Evolutionary conservation across 2,113 vertebrate species (phyloP), one percentile per base, ranked within the genome.

Genomic region (Eonycteris spelaea): DNA sequence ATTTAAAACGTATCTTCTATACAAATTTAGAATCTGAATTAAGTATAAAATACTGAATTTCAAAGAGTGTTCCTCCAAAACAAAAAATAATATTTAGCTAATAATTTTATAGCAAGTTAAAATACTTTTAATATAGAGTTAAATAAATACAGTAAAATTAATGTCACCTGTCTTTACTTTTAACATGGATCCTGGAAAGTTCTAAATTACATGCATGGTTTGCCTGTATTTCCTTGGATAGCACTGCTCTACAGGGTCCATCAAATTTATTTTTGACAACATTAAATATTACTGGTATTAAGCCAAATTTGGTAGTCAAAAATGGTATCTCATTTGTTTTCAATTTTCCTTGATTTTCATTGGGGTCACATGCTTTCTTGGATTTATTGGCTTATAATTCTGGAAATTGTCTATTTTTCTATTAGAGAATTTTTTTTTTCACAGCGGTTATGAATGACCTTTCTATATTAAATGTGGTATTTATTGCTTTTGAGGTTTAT

Each of bases 141-240:
- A 90, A 68, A 73, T 55, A 75, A 87, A 67, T 61, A 21, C 74
- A 88, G 9, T 40, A 67, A 95, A 53, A 40, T 67, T 86, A 59
- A 51, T 26, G 22, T 26, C 0, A 33, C 40, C 7, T 7, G 21
- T 40, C 67, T 15, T 75, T 48, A 14, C 12, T 33, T 0, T 30
- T 38, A 24, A 67, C 1, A 0, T 10, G 18, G 45, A 28, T 59
- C 13, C 18, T 70, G 10, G 21, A 18, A 74, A 48, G 15, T 35
- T 40, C 51, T 53, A 24, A 35, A 24, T 63, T 11, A 22, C 0
- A 0, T 14, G 8, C 24, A 5, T 3, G 7, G n/a, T 9, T 24
- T 38, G 35, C 7, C 4, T 40, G 0, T 21, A 1, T 28, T 48
- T 61, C 2, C 40, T 19, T 61, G 7, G 48, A n/a, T 26, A 19